Base-by-base conservation (phyloP, 2,888 invertebrate genomes). In the Apamea crenata region DNA sequence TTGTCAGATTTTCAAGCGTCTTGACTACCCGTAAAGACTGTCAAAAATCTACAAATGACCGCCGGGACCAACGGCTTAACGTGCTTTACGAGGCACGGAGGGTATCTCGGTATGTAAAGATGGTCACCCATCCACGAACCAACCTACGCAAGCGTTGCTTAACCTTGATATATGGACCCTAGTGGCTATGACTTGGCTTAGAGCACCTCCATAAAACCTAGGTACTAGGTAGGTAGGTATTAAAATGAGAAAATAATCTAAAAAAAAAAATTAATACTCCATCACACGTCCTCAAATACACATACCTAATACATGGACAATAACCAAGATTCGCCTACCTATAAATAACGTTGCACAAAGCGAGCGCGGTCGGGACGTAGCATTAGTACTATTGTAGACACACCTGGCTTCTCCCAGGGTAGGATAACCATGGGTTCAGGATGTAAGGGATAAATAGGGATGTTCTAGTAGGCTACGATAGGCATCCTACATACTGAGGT, bases 401-500 rank as follows among this genome's bases (percentile, higher is more conserved):
- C 95, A 95, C 95, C 95, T 95, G 95, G 93, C 91, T 87, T 90
- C 86, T 94, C 95, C 91, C 95, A 93, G 70, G 77, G 75, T 90
- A 88, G 91, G 88, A 89, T 79, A 82, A 65, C 86, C 84, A 89
- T 80, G 59, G 0, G 0, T 5, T 70, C 16, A 8, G 6, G 0
- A n/a, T 8, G 6, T 7, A 2, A 6, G 50, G 53, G 59, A 73
- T n/a, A 50, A 56, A 40, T 25, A 25, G 2, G 10, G 1, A 18
- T 25, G 25, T 63, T 63, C 8, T 61, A 61, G 10, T 53, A 21
- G 21, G 16, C 8, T 44, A 12, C 1, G 44, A 12, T 44, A 12
- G 47, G 47, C 5, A 16, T 16, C 47, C 47, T 47, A 47, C 5
- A 47, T 16, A 47, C 47, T 44, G 44, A 12, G 44, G 10, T 10